Evolutionary conservation across 2,888 invertebrate genomes (phyloP).

Genomic region (Hydroisotoma schaefferi): DNA sequence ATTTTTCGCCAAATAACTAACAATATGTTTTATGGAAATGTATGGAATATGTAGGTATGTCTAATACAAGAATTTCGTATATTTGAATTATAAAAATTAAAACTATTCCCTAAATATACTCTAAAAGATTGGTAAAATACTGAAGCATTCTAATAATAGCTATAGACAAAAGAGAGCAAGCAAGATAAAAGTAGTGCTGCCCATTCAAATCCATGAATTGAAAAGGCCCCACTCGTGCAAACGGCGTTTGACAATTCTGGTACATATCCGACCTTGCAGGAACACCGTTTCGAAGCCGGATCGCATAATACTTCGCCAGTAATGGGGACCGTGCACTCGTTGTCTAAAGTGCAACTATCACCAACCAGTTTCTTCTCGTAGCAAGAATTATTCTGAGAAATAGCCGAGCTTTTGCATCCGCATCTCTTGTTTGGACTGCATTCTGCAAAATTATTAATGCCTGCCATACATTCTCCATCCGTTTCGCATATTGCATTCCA

Average conservation of each 20-base stretch:
- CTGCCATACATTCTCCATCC: conserved; percentile 1
- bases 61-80: too few relatives aligned
- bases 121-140: too few relatives aligned
- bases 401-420: conserved; percentile 7
- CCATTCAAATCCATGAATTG: too few relatives aligned
- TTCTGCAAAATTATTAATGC: conserved; percentile 7
- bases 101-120: too few relatives aligned
- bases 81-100: too few relatives aligned
- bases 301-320: conserved; percentile 16
- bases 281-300: conserved; percentile 1
- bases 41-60: too few relatives aligned
- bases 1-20: too few relatives aligned
- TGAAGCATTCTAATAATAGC: too few relatives aligned
- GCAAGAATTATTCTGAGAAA: conserved; percentile 9
- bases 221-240: conserved; percentile 2
- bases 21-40: too few relatives aligned
- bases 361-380: conserved; percentile 5
- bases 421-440: conserved; percentile 11
- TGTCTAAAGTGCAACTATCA: conserved; percentile 6
- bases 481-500: not conserved
- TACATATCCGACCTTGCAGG: conserved; percentile 8
- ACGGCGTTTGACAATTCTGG: not conserved
- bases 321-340: conserved; percentile 19
- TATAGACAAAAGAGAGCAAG: too few relatives aligned
- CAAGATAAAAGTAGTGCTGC: too few relatives aligned